Evolutionary conservation across 2,113 vertebrate genomes (phyloP).

Genomic region (Actenoides lindsayi): DNA sequence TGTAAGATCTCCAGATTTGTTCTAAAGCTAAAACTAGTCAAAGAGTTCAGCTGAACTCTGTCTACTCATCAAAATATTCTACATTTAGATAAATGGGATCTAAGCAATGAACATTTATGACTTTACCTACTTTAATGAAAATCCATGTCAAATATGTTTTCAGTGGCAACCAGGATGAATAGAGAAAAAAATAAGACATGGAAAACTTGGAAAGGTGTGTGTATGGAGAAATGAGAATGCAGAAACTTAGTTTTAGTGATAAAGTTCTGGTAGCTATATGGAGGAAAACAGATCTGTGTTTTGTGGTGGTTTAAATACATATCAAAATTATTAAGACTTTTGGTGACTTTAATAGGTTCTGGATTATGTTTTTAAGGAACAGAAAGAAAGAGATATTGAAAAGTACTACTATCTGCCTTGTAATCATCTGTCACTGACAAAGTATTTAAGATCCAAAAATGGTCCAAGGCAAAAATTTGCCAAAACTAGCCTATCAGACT

Average conservation of each 20-base stretch:
- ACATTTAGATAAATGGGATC: neutral
- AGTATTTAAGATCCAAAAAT: neutral
- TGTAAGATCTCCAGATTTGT: neutral
- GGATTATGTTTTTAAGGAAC: neutral
- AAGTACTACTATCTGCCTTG: neutral
- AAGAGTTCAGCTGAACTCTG: neutral
- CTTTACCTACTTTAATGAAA: neutral
- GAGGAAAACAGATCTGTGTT: rapidly evolving
- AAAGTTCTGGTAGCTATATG: neutral
- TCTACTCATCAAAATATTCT: neutral
- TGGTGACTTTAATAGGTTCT: neutral
- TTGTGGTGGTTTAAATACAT: neutral
- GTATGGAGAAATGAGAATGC: neutral
- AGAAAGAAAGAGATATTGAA: neutral
- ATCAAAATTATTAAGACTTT: neutral
- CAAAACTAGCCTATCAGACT: neutral
- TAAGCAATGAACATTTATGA: neutral
- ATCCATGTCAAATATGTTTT: neutral
- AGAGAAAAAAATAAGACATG: neutral
- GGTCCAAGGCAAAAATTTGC: neutral
- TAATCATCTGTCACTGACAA: neutral
- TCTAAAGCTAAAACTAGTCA: neutral
- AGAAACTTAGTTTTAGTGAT: neutral
- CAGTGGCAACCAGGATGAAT: neutral
- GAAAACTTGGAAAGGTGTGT: neutral